These are phyloP conservation scores for Plemyria rubiginata DNA, from an alignment of 2,888 invertebrate species.

Conservation along the genomic window DNA sequence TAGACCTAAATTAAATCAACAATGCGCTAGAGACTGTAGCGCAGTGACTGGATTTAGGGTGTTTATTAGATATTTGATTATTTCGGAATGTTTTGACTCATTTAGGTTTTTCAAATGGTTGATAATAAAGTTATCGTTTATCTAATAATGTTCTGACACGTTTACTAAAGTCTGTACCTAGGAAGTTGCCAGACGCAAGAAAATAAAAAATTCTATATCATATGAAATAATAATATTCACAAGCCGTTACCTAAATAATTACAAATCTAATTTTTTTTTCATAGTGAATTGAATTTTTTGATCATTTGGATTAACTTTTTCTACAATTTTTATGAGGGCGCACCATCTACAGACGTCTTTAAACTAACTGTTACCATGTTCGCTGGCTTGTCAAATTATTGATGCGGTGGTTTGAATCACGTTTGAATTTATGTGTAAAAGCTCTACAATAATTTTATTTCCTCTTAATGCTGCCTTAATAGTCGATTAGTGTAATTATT, in stretches of 20 bases:
- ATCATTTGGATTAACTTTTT: not conserved
- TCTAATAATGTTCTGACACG: constrained; percentile 41
- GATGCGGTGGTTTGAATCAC: constrained; percentile 86
- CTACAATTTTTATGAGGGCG: not conserved
- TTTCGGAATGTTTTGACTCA: not conserved
- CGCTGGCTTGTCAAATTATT: constrained; percentile 81
- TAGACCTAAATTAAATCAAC: not conserved
- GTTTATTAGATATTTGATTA: not conserved
- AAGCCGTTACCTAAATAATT: not conserved
- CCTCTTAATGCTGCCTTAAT: constrained; percentile 36
- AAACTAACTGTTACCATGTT: constrained; percentile 60
- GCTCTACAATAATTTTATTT: constrained; percentile 64
- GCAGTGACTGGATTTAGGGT: not conserved
- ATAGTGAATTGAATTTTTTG: not conserved
- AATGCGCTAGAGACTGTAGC: not conserved
- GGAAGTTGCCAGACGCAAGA: constrained; percentile 51
- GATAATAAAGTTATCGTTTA: not conserved
- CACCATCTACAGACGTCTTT: constrained; percentile 67
- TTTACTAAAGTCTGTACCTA: constrained; percentile 60
- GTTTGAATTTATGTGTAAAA: constrained; percentile 80
- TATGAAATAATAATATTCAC: not conserved
- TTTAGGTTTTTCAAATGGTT: not conserved
- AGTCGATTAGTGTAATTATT: constrained; percentile 43
- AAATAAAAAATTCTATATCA: not conserved
- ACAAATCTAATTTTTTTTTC: not conserved